A percentile compares a stretch with the other conserved stretches of the same genome.
These are phyloP conservation scores for Brachionus manjavacas DNA, from an alignment of 1,140 invertebrate genomes.

Conservation along the genomic window DNA sequence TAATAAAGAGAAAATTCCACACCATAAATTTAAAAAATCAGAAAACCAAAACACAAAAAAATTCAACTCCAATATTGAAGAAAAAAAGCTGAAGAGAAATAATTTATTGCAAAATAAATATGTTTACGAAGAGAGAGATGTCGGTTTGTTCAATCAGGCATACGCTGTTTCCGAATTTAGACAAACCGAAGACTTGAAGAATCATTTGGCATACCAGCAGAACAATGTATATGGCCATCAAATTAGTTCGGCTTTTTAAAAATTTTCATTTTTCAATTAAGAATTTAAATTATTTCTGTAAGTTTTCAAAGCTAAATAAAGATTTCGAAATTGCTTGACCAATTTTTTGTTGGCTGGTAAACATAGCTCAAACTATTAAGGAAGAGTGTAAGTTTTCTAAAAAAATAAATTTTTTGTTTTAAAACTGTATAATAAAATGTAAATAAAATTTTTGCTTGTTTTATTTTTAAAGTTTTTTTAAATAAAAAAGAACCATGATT, in stretches of 20 bases:
- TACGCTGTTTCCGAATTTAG: not conserved
- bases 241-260: conserved; percentile 38
- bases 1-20: conserved; percentile 22
- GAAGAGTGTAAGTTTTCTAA: not conserved
- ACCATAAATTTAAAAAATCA: conserved; percentile 7
- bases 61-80: not conserved
- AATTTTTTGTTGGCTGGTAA: not conserved
- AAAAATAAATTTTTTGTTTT: not conserved
- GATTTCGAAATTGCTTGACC: not conserved
- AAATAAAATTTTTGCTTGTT: not conserved
- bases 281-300: not conserved
- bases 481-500: conserved; percentile 21
- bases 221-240: conserved; percentile 24
- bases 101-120: not conserved
- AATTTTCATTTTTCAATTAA: not conserved
- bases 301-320: not conserved
- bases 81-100: not conserved
- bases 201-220: conserved; percentile 12
- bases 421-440: not conserved
- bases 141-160: not conserved
- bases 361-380: not conserved
- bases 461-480: not conserved
- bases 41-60: conserved; percentile 2
- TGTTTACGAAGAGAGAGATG: not conserved
- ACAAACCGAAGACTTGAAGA: not conserved